A percentile compares a stretch with the other conserved stretches of the same genome.
Conservation (phyloP, 2,888 invertebrate species). For the Dolomedes plantarius region DNA sequence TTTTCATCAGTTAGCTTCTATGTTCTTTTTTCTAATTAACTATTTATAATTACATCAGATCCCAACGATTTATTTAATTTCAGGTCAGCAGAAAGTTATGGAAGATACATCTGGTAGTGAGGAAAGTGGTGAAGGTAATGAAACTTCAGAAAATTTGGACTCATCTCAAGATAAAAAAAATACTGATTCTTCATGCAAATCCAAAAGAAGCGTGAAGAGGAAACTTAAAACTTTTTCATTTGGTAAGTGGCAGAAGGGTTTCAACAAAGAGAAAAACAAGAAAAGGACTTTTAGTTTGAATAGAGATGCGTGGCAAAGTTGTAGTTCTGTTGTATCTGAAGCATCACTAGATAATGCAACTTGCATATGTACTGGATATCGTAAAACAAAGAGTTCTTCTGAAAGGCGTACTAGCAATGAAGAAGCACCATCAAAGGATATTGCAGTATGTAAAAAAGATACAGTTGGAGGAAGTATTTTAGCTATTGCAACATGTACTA, state of each 20-base stretch:
- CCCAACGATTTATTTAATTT: too few relatives aligned
- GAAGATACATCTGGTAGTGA: constrained; percentile 65
- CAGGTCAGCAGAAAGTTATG: too few relatives aligned
- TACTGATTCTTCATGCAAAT: constrained; percentile 38
- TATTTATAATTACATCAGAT: too few relatives aligned
- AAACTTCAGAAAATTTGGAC: constrained; percentile 41
- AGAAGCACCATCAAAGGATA: neutral
- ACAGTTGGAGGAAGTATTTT: constrained; percentile 20
- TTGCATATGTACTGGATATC: constrained; percentile 83
- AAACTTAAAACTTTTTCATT: constrained; percentile 73
- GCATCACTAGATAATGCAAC: constrained; percentile 73
- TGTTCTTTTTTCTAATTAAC: too few relatives aligned
- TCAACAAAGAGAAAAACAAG: constrained; percentile 57
- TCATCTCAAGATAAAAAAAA: constrained; percentile 40
- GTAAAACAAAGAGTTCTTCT: constrained; percentile 79
- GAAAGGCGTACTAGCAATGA: constrained; percentile 11
- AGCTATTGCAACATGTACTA: constrained; percentile 32
- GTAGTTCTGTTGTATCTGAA: constrained; percentile 72
- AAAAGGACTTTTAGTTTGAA: constrained; percentile 64
- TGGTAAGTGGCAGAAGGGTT: constrained; percentile 72
- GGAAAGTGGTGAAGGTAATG: constrained; percentile 61
- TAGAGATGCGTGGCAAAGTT: constrained; percentile 53
- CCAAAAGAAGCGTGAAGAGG: constrained; percentile 66
- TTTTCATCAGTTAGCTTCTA: too few relatives aligned
- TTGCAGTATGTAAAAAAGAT: constrained; percentile 6